phyloP scores from a whole-genome alignment of 1,140 invertebrate species.

The Protaetia brevitarsis region DNA sequence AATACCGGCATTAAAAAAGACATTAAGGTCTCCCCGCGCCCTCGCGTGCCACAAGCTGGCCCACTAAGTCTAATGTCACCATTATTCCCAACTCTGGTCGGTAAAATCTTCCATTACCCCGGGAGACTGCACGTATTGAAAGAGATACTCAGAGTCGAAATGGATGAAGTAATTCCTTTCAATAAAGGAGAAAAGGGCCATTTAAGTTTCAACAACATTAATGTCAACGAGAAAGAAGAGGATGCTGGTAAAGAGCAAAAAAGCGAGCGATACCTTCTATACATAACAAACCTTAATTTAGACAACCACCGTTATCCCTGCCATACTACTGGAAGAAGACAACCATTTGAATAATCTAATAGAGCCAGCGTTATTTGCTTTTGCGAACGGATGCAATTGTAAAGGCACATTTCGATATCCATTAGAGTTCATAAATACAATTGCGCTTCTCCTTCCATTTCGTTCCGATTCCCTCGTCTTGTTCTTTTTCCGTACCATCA shows the following conservation, averaged over 20 bases:
- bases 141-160: neutral
- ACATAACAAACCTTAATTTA: constrained; percentile 14
- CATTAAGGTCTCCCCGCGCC: neutral
- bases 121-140: neutral
- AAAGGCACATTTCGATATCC: constrained; percentile 4
- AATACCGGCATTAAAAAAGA: neutral
- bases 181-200: neutral
- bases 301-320: neutral
- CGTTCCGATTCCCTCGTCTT: neutral
- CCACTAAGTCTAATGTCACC: constrained; percentile 11
- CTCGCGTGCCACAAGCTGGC: neutral
- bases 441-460: neutral
- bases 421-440: constrained; percentile 1
- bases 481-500: neutral
- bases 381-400: neutral
- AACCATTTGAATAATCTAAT: constrained; percentile 18
- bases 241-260: neutral
- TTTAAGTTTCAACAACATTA: neutral
- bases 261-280: neutral
- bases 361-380: neutral
- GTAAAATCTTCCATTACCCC: constrained; percentile 3
- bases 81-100: constrained; percentile 1
- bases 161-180: constrained; percentile 13
- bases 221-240: neutral
- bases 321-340: neutral